Conservation (phyloP, 2,888 invertebrate species). For the Sinodicranocentrus sp. region DNA sequence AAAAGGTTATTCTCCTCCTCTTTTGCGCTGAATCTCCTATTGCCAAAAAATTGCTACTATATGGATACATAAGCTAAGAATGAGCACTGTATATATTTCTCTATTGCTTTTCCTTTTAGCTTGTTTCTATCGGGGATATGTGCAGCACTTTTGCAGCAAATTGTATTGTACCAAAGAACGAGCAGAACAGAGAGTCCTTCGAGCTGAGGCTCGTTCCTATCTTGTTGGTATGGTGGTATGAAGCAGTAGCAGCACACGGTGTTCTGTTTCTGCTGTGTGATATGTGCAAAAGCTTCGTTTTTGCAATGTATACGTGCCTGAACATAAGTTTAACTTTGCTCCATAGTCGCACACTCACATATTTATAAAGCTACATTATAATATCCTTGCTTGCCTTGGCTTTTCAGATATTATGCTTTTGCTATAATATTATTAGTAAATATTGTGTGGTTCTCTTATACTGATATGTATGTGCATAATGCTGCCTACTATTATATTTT, state of each 20-base stretch:
- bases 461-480: background rate
- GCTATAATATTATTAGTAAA: conserved; percentile 27
- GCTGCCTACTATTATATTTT: background rate
- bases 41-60: conserved; percentile 65
- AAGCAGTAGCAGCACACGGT: background rate
- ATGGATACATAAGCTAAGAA: background rate
- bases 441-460: background rate
- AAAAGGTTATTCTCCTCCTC: conserved; percentile 69
- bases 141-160: conserved; percentile 4
- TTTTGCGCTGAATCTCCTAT: conserved; percentile 68
- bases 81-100: background rate
- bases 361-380: background rate
- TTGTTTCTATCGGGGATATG: conserved; percentile 12
- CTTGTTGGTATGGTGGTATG: background rate
- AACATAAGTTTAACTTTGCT: background rate
- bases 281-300: background rate
- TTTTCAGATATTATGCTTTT: conserved; percentile 33
- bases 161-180: conserved; percentile 1
- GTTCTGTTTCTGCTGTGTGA: background rate
- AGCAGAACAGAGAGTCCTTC: background rate
- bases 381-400: conserved; percentile 65
- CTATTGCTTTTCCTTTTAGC: conserved; percentile 6
- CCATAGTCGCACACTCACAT: conserved; percentile 1
- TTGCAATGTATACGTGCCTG: background rate
- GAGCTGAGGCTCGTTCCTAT: background rate